Evolutionary conservation across 2,888 invertebrate species (phyloP).

Genomic region (Synergus laeviventris): DNA sequence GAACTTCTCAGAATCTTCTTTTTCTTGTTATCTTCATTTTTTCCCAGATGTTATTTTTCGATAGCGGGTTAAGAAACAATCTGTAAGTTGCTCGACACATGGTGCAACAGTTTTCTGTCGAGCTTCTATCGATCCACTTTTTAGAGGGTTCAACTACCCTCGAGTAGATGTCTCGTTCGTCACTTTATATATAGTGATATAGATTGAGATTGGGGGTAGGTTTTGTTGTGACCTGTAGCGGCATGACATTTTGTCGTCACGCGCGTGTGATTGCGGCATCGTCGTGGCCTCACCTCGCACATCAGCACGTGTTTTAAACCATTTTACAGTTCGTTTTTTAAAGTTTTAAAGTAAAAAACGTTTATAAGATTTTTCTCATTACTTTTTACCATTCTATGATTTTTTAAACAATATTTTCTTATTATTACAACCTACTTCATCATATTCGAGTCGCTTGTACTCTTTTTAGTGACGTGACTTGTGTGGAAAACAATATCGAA

Average conservation of each 20-base stretch:
- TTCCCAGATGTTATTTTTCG: background rate
- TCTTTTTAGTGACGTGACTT: background rate
- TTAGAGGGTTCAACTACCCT: constrained; percentile 40
- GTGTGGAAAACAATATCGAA: constrained; percentile 11
- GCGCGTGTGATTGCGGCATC: constrained; percentile 57
- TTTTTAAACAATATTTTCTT: background rate
- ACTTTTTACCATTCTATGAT: background rate
- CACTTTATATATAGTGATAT: constrained; percentile 52
- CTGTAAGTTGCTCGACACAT: background rate
- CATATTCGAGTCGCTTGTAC: background rate
- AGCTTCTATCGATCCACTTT: background rate
- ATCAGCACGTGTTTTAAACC: background rate
- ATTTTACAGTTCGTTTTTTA: too few relatives aligned
- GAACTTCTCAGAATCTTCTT: too few relatives aligned
- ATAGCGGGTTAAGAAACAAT: background rate
- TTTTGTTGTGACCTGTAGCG: constrained; percentile 60
- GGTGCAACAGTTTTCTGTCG: constrained; percentile 1
- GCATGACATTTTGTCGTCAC: constrained; percentile 60
- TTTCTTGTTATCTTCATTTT: background rate
- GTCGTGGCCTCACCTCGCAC: constrained; percentile 43
- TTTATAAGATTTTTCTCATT: background rate
- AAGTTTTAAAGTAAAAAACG: background rate
- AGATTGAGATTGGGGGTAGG: constrained; percentile 54
- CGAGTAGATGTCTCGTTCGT: constrained; percentile 48
- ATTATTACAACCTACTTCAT: background rate